Evolutionary conservation across 1,140 invertebrate species (phyloP), one percentile per base, ranked within the genome.

Genomic region (Tyrophagus putrescentiae): DNA sequence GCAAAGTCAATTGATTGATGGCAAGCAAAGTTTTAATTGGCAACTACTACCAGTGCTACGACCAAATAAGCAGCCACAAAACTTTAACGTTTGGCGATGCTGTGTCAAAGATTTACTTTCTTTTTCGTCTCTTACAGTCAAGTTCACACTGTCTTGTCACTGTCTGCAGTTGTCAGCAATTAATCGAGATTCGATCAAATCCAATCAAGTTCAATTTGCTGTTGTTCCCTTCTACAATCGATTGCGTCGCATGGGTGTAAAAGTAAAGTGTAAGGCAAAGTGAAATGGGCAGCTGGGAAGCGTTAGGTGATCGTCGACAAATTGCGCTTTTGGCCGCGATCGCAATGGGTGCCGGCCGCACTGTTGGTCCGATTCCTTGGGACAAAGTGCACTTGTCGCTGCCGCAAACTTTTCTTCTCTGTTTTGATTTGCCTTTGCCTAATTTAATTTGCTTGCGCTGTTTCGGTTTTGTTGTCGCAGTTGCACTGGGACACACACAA

Each of bases 1-100:
- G n/a, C n/a, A n/a, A n/a, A n/a, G n/a, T n/a, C 7, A 48, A 48
- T 48, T 48, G 45, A 48, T 48, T 48, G 45, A 48, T 48, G 45
- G 18, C 45, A 48, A 48, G 7, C 45, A 48, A 48, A 48, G 45
- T 48, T 48, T 6, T 21, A 9, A 48, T 48, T 48, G 45, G 45
- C 21, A 48, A 48, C 45, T 48, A 21, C 13, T 13, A 13, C 45
- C 23, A 48, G 31, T 29, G 23, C 45, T 7, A 48, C 45, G 13
- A 48, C 23, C 18, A 39, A 13, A 39, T 48, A 7, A 29, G 18
- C 7, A n/a, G n/a, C n/a, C n/a, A n/a, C n/a, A n/a, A n/a, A n/a
- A n/a, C n/a, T n/a, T n/a, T n/a, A n/a, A n/a, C n/a, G n/a, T n/a
- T n/a, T n/a, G n/a, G n/a, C n/a, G n/a, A n/a, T n/a, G n/a, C n/a